These are phyloP conservation scores for Aptenodytes patagonicus DNA, from an alignment of 2,113 vertebrate genomes.

Conservation along the genomic window DNA sequence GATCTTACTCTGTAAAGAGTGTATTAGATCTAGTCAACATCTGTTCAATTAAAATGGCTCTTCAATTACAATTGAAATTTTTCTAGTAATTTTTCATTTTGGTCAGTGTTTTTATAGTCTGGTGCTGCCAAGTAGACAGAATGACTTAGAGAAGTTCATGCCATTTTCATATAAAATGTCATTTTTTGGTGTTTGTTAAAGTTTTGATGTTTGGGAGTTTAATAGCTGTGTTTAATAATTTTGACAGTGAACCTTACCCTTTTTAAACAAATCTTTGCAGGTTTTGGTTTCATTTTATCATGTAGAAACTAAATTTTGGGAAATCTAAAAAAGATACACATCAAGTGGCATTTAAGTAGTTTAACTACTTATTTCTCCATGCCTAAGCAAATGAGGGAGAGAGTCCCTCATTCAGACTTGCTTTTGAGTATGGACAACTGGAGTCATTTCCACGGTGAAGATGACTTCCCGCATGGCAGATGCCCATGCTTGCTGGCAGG, in stretches of 20 bases:
- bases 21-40: background rate
- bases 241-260: background rate
- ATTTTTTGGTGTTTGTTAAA: background rate
- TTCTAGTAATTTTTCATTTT: background rate
- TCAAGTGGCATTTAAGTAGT: background rate
- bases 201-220: background rate
- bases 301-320: background rate
- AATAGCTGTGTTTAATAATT: background rate
- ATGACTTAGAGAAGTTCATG: background rate
- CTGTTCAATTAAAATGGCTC: background rate
- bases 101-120: background rate
- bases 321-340: background rate
- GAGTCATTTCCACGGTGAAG: background rate
- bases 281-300: background rate
- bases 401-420: background rate
- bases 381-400: background rate
- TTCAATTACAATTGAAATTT: background rate
- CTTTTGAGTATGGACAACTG: background rate
- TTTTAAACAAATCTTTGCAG: background rate
- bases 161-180: background rate
- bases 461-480: background rate
- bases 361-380: background rate
- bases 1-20: background rate
- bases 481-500: background rate
- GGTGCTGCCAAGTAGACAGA: background rate